Evolutionary conservation across 1,140 invertebrate genomes (phyloP).

Genomic region (Rhopalosiphum maidis): DNA sequence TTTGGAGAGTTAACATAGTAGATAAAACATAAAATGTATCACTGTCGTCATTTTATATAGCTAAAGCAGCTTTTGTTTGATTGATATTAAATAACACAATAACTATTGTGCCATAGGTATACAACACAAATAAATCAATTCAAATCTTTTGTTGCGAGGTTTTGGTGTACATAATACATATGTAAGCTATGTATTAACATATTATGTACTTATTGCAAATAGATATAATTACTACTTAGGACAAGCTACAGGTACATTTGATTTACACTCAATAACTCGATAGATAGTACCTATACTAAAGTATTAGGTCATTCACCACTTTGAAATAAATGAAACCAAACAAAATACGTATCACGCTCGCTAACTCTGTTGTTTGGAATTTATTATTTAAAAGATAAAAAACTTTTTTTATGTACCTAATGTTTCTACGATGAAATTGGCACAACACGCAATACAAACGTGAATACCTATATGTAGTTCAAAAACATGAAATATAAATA

Average conservation of each 20-base stretch:
- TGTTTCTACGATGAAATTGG: neutral
- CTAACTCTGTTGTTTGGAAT: neutral
- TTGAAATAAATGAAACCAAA: neutral
- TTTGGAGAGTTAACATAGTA: neutral
- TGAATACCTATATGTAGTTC: neutral
- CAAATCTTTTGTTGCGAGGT: neutral
- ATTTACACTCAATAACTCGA: neutral
- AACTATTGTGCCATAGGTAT: neutral
- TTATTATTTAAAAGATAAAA: slow-evolving; percentile 15
- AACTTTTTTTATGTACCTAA: neutral
- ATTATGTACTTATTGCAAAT: neutral
- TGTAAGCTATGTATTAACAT: neutral
- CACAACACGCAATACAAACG: neutral
- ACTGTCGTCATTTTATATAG: too few relatives aligned
- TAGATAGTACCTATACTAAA: neutral
- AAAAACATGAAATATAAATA: neutral
- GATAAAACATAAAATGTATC: neutral
- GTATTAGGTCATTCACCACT: neutral
- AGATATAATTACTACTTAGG: neutral
- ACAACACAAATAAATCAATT: neutral
- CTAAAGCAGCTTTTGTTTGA: neutral
- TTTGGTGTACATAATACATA: neutral
- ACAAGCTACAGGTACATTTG: neutral
- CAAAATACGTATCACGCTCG: neutral
- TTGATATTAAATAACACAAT: neutral